A percentile compares a stretch with the other conserved stretches of the same genome.
Evolutionary conservation across 2,797 vertebrate species (phyloP).

Genomic region (Lithobates sylvaticus): DNA sequence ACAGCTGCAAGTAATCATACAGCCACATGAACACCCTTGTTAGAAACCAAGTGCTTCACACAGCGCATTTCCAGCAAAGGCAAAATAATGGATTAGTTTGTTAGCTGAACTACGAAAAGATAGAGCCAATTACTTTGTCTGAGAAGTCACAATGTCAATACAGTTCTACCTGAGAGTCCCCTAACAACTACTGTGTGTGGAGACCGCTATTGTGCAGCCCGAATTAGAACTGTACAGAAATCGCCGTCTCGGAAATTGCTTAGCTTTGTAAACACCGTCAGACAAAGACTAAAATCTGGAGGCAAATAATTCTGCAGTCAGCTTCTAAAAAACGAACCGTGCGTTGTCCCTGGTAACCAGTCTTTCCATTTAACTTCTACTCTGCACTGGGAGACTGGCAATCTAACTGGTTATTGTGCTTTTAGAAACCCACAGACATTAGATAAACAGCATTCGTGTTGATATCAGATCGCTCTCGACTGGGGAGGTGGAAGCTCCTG

Average conservation of each 20-base stretch:
- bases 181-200: background rate
- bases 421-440: too few relatives aligned
- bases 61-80: background rate
- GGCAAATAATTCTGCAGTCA: too few relatives aligned
- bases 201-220: background rate
- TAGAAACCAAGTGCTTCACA: background rate
- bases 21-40: background rate
- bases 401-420: too few relatives aligned
- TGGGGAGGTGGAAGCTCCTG: too few relatives aligned
- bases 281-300: too few relatives aligned
- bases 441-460: too few relatives aligned
- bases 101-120: constrained; percentile 19
- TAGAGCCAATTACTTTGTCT: constrained; percentile 1
- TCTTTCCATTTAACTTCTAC: too few relatives aligned
- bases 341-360: too few relatives aligned
- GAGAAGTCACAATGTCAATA: constrained; percentile 14
- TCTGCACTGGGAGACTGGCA: too few relatives aligned
- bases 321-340: too few relatives aligned
- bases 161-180: background rate
- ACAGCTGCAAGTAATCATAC: background rate
- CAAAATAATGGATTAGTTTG: background rate
- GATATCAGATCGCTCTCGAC: too few relatives aligned
- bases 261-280: background rate
- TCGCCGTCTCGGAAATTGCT: background rate
- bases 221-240: background rate